Evolutionary conservation across 2,113 vertebrate species (phyloP).

Genomic region (Marmota flaviventris): DNA sequence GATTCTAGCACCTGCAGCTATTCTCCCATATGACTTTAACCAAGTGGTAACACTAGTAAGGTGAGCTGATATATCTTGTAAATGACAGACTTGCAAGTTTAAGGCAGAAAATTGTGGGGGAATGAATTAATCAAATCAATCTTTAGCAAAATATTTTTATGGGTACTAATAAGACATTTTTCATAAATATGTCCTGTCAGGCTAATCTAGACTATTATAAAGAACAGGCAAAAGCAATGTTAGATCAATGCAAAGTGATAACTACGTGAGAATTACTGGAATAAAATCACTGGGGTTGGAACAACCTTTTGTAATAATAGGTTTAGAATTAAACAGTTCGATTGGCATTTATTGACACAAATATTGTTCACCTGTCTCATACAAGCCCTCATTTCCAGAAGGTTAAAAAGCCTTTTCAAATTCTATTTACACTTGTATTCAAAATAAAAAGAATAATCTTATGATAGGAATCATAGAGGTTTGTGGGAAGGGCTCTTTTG

Average conservation of each 20-base stretch:
- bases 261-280: neutral
- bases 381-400: neutral
- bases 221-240: neutral
- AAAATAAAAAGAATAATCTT: conserved; percentile 66
- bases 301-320: conserved; percentile 6
- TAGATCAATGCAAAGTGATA: neutral
- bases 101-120: neutral
- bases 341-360: conserved; percentile 3
- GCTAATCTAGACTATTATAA: conserved; percentile 16
- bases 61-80: conserved; percentile 52
- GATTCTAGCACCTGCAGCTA: conserved; percentile 76
- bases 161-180: conserved; percentile 49
- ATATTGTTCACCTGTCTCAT: neutral
- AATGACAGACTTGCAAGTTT: conserved; percentile 49
- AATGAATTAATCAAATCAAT: conserved; percentile 60
- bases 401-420: neutral
- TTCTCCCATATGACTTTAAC: conserved; percentile 32
- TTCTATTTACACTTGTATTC: conserved; percentile 60
- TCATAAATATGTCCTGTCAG: conserved; percentile 12
- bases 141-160: conserved; percentile 61
- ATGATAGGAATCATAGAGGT: conserved; percentile 26
- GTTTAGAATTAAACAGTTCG: neutral
- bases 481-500: conserved; percentile 29
- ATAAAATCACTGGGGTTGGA: neutral
- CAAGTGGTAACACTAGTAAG: conserved; percentile 42